Base-by-base conservation (phyloP, 2,888 invertebrate species). In the Omphaloscelis lunosa region DNA sequence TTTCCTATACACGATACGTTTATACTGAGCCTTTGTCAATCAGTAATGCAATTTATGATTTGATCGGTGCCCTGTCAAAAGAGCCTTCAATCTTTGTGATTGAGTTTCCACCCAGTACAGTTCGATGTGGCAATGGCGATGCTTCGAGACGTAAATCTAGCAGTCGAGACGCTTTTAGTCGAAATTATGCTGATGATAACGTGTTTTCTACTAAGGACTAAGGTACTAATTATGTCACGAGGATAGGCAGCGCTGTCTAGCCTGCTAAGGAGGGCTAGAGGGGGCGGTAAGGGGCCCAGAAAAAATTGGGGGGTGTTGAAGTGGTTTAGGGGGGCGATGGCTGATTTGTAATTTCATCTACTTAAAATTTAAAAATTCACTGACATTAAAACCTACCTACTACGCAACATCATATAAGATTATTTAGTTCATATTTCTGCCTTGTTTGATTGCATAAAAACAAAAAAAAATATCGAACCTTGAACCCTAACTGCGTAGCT, bases 1-100 rank as follows among this genome's bases (percentile, higher is more conserved):
- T 63, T 67, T 67, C 67, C 15, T 34, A 20, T 27, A 45, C 41
- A 23, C n/a, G n/a, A 56, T 41, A 61, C 17, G 8, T 79, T 72
- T 41, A 34, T 45, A 59, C n/a, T 59, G 65, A 68, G 15, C 51
- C n/a, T 20, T 15, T 51, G 48, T 27, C 17, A 29, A 53, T 20
- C 7, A 27, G 27, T 59, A 34, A 66, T 34, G 51, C 51, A 39
- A 34, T 20, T 23, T 34, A 45, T 27, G 51, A 53, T 59, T 56
- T 67, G 8, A 56, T 48, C 23, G 27, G 5, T 56, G 20, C 51
- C 23, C 7, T 29, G 23, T 68, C 48, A 39, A 68, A 48, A 34
- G 48, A 39, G 3, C 11, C 17, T 29, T 3, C 17, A 17, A 67
- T 72, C 1, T 67, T 67, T 9, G 8, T 29, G 62, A 62, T 70